Base-by-base conservation (phyloP, 2,113 vertebrate genomes). In the Oncorhynchus clarkii region DNA sequence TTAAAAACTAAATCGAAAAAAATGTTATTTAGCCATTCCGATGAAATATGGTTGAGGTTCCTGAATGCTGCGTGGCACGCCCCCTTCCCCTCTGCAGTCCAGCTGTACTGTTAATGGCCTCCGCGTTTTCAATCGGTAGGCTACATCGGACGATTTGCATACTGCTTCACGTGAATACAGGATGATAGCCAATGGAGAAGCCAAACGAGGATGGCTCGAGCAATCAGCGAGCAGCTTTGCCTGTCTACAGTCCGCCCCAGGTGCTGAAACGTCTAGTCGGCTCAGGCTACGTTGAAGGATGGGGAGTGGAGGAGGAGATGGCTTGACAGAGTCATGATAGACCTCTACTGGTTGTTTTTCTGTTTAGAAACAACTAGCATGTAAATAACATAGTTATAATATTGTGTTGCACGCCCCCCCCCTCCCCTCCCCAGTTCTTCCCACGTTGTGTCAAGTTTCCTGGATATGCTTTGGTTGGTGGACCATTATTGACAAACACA, bases 151-250 rank as follows among this genome's bases (percentile, higher is more conserved):
- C 6, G 7, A 79, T 79, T 79, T 79, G 78, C 78, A 79, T 79
- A 74, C 39, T 45, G 66, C 9, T 39, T 62, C 22, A 71, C 73
- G 68, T 71, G 75, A 48, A 34, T 4, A 20, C 34, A 49, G 26
- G 26, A 12, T 70, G 59, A 60, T 26, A 74, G 72, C 77, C 72
- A 79, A 79, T 79, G 77, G 67, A 6, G 64, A 48, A 18, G 27
- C 27, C 7, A 22, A 22, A 45, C 51, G 13, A 54, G 24, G 13
- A 34, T 0, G 1, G 4, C 26, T 77, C 49, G 65, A 54, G 74
- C 77, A 79, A 79, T 79, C 77, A 79, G 77, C 67, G 64, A 20
- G 2, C 65, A 68, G 76, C 3, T 62, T 48, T 60, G 64, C 66
- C 14, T 27, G 27, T 7, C 5, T 62, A 68, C 16, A 27, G 26